phyloP scores from a whole-genome alignment of 2,888 invertebrate species.

The Lithophane leautieri region DNA sequence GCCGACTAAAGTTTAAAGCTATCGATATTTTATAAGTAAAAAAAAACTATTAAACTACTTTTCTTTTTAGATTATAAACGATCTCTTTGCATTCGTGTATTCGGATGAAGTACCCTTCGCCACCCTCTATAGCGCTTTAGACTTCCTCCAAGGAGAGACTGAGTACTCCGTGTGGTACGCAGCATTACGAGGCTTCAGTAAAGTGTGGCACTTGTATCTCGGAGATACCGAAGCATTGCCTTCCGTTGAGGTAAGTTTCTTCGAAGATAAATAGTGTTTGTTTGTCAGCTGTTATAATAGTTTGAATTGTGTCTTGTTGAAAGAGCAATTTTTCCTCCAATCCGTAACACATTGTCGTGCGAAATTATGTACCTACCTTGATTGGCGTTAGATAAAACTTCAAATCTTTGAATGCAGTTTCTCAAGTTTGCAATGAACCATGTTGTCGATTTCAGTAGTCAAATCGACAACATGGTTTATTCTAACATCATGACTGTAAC shows the following conservation, averaged over 20 bases:
- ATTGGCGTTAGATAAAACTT: neutral
- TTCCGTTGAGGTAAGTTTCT: constrained; percentile 77
- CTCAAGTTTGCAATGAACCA: neutral
- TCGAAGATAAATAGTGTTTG: neutral
- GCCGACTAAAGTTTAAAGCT: neutral
- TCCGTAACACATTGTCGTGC: neutral
- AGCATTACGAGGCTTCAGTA: constrained; percentile 89
- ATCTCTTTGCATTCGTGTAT: constrained; percentile 93
- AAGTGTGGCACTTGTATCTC: constrained; percentile 77
- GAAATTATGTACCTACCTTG: neutral
- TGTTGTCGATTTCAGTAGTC: neutral
- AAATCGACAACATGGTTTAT: neutral
- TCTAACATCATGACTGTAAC: neutral
- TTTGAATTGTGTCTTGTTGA: neutral
- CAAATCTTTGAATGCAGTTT: neutral
- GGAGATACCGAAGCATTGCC: constrained; percentile 73
- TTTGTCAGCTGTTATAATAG: neutral
- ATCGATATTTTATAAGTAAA: neutral
- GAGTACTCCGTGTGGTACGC: constrained; percentile 94
- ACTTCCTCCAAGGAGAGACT: constrained; percentile 92
- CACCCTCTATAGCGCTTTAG: constrained; percentile 90
- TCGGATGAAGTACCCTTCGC: constrained; percentile 91
- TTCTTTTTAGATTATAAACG: constrained; percentile 92
- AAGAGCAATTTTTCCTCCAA: neutral
- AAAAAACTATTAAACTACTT: neutral